phyloP scores from a whole-genome alignment of 2,113 vertebrate genomes.

The western clawed frog (Xenopus tropicalis) region UCB_Xtro_10.0 CM004450.2:102696501-102697000 shows the following conservation, averaged over 20 bases:
- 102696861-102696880: background rate
- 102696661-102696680: too few species aligned
- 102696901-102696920: conserved; percentile 78
- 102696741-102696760: too few species aligned
- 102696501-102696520: conserved; percentile 86
- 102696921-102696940: conserved; percentile 92
- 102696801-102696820: too few species aligned
- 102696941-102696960: conserved; percentile 88
- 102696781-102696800: too few species aligned
- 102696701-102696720: too few species aligned
- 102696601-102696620: conserved; percentile 7
- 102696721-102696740: too few species aligned
- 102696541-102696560: conserved; percentile 94
- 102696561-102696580: conserved; percentile 96
- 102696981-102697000: conserved; percentile 93
- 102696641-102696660: too few species aligned
- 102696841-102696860: too few species aligned
- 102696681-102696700: too few species aligned
- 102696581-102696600: conserved; percentile 57
- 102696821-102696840: too few species aligned
- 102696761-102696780: too few species aligned
- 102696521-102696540: conserved; percentile 88
- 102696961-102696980: conserved; percentile 92
- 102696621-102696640: background rate
- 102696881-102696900: conserved; percentile 39